Evolutionary conservation across 2,888 invertebrate species (phyloP).

Genomic region (Heliconius erato): DNA sequence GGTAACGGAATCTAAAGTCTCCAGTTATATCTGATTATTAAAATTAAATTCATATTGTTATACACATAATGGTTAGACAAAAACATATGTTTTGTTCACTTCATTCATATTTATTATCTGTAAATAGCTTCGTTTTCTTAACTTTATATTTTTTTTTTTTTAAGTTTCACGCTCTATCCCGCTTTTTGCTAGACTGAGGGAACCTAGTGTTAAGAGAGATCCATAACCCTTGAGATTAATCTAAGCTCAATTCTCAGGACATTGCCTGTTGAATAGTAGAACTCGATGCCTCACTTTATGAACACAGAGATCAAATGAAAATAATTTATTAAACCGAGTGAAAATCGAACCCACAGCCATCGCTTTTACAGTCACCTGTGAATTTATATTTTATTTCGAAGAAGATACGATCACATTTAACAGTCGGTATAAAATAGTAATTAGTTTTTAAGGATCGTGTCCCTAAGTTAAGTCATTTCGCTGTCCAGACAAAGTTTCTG

Average conservation of each 20-base stretch:
- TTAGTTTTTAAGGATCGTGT: constrained; percentile 27
- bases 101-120: not conserved
- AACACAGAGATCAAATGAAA: not conserved
- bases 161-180: not conserved
- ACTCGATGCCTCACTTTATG: too few species aligned
- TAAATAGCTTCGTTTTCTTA: not conserved
- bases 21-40: not conserved
- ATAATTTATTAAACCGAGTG: not conserved
- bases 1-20: not conserved
- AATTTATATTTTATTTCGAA: not conserved
- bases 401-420: constrained; percentile 1
- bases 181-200: not conserved
- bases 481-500: not conserved
- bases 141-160: not conserved
- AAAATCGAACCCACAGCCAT: not conserved
- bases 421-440: constrained; percentile 14
- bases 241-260: too few species aligned
- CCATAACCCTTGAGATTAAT: too few species aligned
- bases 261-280: too few species aligned
- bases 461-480: constrained; percentile 8
- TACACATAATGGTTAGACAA: not conserved
- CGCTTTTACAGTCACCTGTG: too few species aligned
- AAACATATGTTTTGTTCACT: constrained; percentile 2
- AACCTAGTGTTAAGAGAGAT: not conserved
- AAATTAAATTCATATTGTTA: not conserved